phyloP scores from a whole-genome alignment of 2,113 vertebrate species.

The Isurus oxyrinchus region DNA sequence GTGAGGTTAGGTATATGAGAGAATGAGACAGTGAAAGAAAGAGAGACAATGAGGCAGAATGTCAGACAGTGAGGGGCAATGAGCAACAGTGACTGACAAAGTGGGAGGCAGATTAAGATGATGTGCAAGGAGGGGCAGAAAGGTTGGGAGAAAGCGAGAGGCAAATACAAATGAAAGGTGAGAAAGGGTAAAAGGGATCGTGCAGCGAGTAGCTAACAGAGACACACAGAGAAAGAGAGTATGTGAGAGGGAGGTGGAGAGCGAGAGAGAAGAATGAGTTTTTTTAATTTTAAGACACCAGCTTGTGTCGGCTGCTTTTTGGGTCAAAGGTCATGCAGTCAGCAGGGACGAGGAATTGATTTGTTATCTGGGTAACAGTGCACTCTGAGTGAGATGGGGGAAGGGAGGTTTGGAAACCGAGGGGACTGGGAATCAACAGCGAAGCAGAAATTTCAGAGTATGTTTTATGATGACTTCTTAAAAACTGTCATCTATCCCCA shows the following conservation, averaged over 20 bases:
- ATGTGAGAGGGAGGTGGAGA: background rate
- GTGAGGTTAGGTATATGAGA: background rate
- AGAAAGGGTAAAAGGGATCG: background rate
- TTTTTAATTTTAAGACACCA: background rate
- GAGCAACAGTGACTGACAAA: background rate
- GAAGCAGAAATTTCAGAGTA: background rate
- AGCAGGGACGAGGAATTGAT: background rate
- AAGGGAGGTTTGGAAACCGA: background rate
- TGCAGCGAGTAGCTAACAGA: background rate
- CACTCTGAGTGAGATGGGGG: background rate
- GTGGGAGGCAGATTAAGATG: background rate
- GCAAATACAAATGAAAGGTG: background rate
- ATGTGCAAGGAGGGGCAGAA: background rate
- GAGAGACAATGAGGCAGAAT: background rate
- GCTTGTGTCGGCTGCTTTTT: background rate
- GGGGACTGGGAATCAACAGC: background rate
- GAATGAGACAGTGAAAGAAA: background rate
- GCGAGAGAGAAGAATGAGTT: background rate
- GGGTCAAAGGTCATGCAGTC: background rate
- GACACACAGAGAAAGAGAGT: background rate
- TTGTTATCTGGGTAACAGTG: background rate
- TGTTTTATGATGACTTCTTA: background rate
- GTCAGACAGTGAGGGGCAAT: background rate
- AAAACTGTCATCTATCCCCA: background rate
- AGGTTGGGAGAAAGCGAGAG: background rate